Evolutionary conservation across 2,113 vertebrate species (phyloP).

Genomic region (Deroptyus accipitrinus): DNA sequence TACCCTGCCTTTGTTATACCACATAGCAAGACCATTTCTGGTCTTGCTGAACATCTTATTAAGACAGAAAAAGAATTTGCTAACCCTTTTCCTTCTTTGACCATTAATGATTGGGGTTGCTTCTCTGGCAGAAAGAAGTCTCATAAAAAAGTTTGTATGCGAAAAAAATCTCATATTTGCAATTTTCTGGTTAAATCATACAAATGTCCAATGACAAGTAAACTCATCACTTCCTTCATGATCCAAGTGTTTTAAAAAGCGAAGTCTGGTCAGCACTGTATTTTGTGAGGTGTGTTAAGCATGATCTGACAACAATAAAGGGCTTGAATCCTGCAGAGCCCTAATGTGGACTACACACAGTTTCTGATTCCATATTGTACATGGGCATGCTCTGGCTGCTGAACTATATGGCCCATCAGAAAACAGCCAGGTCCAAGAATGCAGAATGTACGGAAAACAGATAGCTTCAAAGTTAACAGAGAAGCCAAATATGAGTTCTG

Average conservation of each 20-base stretch:
- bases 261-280: not conserved
- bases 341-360: not conserved
- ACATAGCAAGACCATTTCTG: not conserved
- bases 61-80: not conserved
- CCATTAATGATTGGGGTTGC: fast-evolving
- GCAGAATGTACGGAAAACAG: not conserved
- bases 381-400: not conserved
- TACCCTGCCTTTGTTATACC: not conserved
- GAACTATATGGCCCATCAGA: not conserved
- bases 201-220: not conserved
- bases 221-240: not conserved
- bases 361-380: not conserved
- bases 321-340: not conserved
- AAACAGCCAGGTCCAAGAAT: not conserved
- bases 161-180: not conserved
- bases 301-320: fast-evolving
- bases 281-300: not conserved
- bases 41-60: not conserved
- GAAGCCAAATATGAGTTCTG: not conserved
- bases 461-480: not conserved
- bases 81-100: not conserved
- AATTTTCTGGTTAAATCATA: not conserved
- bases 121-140: not conserved
- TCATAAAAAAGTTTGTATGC: not conserved
- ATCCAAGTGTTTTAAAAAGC: not conserved